Percentiles rank a stretch among this genome's conserved stretches.
phyloP scores from a whole-genome alignment of 1,140 invertebrate species.

The Heliconius congener region DNA sequence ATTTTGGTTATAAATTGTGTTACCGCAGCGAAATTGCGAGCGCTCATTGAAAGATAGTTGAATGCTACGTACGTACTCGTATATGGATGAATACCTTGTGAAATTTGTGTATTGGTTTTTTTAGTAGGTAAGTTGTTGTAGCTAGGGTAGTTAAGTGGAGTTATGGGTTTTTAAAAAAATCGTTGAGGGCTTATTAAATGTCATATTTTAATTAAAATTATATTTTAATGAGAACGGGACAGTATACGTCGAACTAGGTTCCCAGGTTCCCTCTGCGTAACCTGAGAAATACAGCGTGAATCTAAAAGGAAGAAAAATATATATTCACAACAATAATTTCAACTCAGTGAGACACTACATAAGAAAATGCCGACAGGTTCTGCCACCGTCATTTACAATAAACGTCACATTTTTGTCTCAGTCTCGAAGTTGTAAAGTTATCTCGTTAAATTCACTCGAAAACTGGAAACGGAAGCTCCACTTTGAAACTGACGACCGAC shows the following conservation, averaged over 20 bases:
- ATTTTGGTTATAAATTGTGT: conserved; percentile 47
- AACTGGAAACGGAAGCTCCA: conserved; percentile 6
- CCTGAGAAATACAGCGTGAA: no score
- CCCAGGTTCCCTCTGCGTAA: no score
- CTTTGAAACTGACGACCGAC: conserved; percentile 4
- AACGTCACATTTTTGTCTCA: conserved; percentile 24
- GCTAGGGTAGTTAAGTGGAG: no score
- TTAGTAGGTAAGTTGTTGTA: no score
- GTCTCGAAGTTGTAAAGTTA: conserved; percentile 28
- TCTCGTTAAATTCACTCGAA: conserved; percentile 32
- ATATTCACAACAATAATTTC: not conserved
- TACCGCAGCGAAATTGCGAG: conserved; percentile 39
- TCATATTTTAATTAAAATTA: no score
- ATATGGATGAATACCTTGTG: conserved; percentile 26
- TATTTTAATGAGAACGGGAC: no score
- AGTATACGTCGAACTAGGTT: no score
- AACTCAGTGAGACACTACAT: not conserved
- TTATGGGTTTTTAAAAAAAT: no score
- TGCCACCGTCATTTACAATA: not conserved
- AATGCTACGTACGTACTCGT: conserved; percentile 1
- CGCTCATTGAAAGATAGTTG: conserved; percentile 38
- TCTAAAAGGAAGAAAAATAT: no score
- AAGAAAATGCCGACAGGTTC: not conserved
- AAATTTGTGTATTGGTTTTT: conserved; percentile 16
- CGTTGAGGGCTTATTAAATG: no score